phyloP scores from a whole-genome alignment of 2,113 vertebrate genomes.

The Ursus arctos region DNA sequence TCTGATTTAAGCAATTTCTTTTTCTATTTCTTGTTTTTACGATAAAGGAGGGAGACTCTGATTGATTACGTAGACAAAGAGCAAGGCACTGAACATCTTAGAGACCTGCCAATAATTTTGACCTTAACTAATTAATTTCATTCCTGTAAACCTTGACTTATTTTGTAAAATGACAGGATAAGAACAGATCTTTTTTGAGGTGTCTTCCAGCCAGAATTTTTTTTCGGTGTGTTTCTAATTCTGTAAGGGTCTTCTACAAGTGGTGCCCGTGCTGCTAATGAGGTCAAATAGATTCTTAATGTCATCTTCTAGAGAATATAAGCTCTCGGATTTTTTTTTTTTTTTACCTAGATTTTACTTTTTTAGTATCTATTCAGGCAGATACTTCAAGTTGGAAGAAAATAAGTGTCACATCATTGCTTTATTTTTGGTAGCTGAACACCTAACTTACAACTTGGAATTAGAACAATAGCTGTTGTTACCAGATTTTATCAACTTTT shows the following conservation, averaged over 20 bases:
- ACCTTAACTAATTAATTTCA: constrained; percentile 21
- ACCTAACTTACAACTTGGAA: not conserved
- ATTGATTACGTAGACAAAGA: not conserved
- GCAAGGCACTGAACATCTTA: not conserved
- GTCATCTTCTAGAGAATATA: not conserved
- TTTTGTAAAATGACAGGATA: not conserved
- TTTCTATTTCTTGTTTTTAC: not conserved
- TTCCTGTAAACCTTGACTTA: constrained; percentile 8
- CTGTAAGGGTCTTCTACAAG: not conserved
- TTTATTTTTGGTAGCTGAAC: constrained; percentile 31
- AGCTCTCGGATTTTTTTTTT: not conserved
- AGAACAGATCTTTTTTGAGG: constrained; percentile 15
- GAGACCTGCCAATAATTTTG: not conserved
- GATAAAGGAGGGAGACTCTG: not conserved
- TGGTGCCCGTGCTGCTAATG: not conserved
- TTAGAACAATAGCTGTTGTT: not conserved
- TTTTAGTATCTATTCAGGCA: not conserved
- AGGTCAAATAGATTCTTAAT: not conserved
- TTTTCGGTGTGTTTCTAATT: not conserved
- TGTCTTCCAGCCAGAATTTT: not conserved
- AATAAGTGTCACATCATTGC: not conserved
- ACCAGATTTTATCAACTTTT: not conserved
- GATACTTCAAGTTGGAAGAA: not conserved
- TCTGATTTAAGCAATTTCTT: not conserved
- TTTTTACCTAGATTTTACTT: not conserved